Percentiles rank a stretch among this genome's conserved stretches.
Conservation (phyloP, 1,140 invertebrate species). For the Caenorhabditis brenneri region DNA sequence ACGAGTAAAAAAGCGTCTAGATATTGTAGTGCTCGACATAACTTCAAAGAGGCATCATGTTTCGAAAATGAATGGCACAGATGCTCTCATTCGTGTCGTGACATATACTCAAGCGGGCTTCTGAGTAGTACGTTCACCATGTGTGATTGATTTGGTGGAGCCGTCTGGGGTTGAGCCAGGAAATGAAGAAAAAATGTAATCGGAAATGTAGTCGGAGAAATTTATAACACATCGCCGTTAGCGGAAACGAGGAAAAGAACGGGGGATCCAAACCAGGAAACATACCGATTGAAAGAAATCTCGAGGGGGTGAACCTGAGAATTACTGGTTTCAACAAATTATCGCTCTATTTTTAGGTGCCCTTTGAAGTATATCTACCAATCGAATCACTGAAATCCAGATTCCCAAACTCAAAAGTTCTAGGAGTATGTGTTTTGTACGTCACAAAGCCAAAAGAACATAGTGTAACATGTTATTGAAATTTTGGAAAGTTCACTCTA, state of each 20-base stretch:
- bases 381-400: no score
- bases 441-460: no score
- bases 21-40: constrained; percentile 11
- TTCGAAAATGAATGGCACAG: constrained; percentile 31
- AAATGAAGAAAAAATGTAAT: not conserved
- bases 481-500: no score
- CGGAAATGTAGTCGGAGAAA: not conserved
- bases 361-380: no score
- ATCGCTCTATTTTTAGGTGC: no score
- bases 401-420: no score
- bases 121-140: constrained; percentile 11
- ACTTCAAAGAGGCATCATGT: constrained; percentile 40
- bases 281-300: no score
- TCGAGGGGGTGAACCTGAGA: no score
- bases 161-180: not conserved
- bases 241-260: not conserved
- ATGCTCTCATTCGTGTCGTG: not conserved
- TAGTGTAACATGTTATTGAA: no score
- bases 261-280: no score
- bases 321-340: no score
- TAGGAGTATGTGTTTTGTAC: no score
- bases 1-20: constrained; percentile 13
- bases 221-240: not conserved
- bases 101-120: not conserved
- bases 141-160: constrained; percentile 1